phyloP scores from a whole-genome alignment of 2,888 invertebrate genomes.

The Sminthurinus aureus region DNA sequence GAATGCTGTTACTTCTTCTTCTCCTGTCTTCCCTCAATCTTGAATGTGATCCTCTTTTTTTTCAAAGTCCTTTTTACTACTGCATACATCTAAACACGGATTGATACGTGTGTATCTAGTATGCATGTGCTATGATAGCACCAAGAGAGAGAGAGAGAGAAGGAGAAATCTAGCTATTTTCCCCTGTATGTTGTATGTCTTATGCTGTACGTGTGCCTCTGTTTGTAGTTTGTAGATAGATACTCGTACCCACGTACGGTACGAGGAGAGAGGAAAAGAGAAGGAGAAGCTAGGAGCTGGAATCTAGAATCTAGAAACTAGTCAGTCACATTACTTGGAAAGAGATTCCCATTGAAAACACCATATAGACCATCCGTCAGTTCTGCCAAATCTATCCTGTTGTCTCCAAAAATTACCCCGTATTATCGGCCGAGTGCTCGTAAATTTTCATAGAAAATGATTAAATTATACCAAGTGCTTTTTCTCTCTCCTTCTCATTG shows the following conservation, averaged over 20 bases:
- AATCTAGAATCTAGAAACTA: background rate
- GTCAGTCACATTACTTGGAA: conserved; percentile 33
- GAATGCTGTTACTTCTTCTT: background rate
- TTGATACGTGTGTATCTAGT: background rate
- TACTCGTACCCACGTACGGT: background rate
- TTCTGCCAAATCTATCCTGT: conserved; percentile 49
- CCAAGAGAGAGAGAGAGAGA: too few species aligned
- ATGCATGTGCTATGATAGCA: background rate
- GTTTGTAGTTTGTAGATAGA: background rate
- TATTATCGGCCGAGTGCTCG: conserved; percentile 43
- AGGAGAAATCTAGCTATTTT: too few species aligned
- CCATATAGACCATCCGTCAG: conserved; percentile 45
- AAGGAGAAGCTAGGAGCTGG: conserved; percentile 1
- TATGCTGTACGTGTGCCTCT: too few species aligned
- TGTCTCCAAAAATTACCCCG: conserved; percentile 45
- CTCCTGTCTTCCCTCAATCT: conserved; percentile 21
- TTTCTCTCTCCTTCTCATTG: conserved; percentile 24
- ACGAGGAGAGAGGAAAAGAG: background rate
- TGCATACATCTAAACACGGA: background rate
- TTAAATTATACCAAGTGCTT: conserved; percentile 41
- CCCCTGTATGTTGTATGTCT: too few species aligned
- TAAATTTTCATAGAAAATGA: conserved; percentile 38
- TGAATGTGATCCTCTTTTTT: conserved; percentile 14
- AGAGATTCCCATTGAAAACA: conserved; percentile 39
- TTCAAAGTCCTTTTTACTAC: background rate